Base-by-base conservation (phyloP, 2,113 vertebrate genomes). In the Hydrolagus affinis region DNA sequence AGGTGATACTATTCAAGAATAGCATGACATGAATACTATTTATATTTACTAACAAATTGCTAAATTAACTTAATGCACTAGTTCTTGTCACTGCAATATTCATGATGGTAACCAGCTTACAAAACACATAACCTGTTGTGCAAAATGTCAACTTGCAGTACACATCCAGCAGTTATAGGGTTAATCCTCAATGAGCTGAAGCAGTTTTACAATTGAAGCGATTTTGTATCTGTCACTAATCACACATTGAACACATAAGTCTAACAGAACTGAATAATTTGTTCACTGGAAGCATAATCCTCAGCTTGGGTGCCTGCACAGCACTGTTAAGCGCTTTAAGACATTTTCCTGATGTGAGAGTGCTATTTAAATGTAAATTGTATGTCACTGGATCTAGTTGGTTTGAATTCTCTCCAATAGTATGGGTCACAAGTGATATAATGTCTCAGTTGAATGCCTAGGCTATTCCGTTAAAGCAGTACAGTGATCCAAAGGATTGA, bases 51-150 rank as follows among this genome's bases (percentile, higher is more conserved):
- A 60, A 28, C 59, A 80, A 80, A 80, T 80, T 64, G 76, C 23
- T 56, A 80, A 80, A 64, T 80, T 80, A 80, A 80, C 62, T 62
- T 80, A 25, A 28, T 30, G 59, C 19, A 60, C 17, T 64, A n/a
- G 15, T 14, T 9, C 15, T 77, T n/a, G 59, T 11, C 30, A 56
- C 32, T 75, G 73, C 19, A 77, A 56, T 77, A 77, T 77, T 56
- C 74, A 77, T 59, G 44, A 56, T 59, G n/a, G 32, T 12, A 59
- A 75, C 32, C 6, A 23, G 12, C 72, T 75, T 75, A 59, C 23
- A 4, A n/a, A 21, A n/a, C 19, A 59, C 59, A 57, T 10, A n/a
- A 3, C n/a, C 19, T 3, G 9, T n/a, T n/a, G 44, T 57, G 21
- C 17, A 59, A n/a, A 57, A 77, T 21, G 44, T 77, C 15, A 77